Base-by-base conservation (phyloP, 2,888 invertebrate species). In the Cyrtodaria siliqua region DNA sequence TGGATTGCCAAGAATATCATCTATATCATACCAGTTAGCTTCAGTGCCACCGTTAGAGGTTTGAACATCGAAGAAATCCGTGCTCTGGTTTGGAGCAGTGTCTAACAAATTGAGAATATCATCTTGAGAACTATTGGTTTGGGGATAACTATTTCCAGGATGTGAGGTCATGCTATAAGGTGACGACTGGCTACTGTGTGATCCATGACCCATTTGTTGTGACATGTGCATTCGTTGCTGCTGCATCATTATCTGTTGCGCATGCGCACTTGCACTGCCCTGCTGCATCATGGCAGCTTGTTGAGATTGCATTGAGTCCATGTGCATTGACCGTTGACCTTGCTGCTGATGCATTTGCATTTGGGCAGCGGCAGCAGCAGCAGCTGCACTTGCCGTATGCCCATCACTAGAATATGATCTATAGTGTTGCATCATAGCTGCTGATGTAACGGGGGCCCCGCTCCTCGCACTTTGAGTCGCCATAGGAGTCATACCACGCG, bases 21-120 rank as follows among this genome's bases (percentile, higher is more conserved):
- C 81, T 56, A 81, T 74, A 49, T 81, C 81, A 55, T 72, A 75
- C 81, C 81, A 81, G 42, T 81, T 81, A 1, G 81, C 75, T 50
- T 81, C 81, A 6, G 78, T 61, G 0, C 61, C 72, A 27, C 75
- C 79, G 29, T 82, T 85, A 6, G 86, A 77, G 50, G 79, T 86
- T 57, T 87, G 87, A 55, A 89, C 95, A 40, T 97, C 97, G 88
- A 97, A 95, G 73, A 96, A 95, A 93, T 97, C 97, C 24, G 89
- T 82, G 79, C 84, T 85, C 50, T 86, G 83, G 61, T 84, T 85
- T 42, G 87, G 89, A 49, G 97, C 95, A 53, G 97, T 95, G 93
- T 97, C 97, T 78, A 97, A 95, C 94, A 97, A 96, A 94, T 97
- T 97, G 87, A 97, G 95, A 93, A 97, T 96, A 93, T 97, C 90